Evolutionary conservation across 2,797 vertebrate species (phyloP).

Genomic region (Pygocentrus nattereri): DNA sequence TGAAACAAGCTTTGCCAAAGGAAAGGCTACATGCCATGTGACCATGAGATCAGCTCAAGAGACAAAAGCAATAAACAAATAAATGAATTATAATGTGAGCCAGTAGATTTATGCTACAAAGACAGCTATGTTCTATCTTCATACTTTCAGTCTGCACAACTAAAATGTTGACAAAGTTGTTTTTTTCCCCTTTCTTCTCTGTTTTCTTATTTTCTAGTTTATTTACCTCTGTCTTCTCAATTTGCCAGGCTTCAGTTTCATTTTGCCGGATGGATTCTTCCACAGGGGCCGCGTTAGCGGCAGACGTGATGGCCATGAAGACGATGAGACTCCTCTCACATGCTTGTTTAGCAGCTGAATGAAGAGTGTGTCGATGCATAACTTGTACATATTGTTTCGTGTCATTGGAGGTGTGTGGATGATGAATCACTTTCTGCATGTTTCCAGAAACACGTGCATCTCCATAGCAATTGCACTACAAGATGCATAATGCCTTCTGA

Average conservation of each 20-base stretch:
- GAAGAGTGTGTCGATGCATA: constrained; percentile 7
- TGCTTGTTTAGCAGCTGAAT: constrained; percentile 16
- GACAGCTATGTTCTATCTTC: background rate
- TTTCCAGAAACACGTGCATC: background rate
- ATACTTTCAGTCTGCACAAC: background rate
- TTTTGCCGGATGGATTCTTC: constrained; percentile 9
- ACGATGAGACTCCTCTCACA: constrained; percentile 3
- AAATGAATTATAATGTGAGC: background rate
- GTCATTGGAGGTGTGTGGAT: background rate
- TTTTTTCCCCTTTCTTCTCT: background rate
- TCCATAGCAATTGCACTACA: background rate
- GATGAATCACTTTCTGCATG: constrained; percentile 3
- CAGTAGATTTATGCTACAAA: constrained; percentile 1
- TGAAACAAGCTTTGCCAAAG: background rate
- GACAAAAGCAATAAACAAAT: background rate
- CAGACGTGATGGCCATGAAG: constrained; percentile 2
- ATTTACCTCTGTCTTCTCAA: background rate
- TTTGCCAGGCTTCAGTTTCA: constrained; percentile 25
- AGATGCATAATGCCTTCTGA: constrained; percentile 8
- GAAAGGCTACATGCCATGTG: background rate
- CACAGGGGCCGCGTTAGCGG: background rate
- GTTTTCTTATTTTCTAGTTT: background rate
- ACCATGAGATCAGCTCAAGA: background rate
- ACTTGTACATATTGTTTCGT: constrained; percentile 3
- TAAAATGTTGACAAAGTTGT: constrained; percentile 12